Evolutionary conservation across 2,888 invertebrate species (phyloP), one percentile per base, ranked within the genome.

Genomic region (Epirrhoe alternata): DNA sequence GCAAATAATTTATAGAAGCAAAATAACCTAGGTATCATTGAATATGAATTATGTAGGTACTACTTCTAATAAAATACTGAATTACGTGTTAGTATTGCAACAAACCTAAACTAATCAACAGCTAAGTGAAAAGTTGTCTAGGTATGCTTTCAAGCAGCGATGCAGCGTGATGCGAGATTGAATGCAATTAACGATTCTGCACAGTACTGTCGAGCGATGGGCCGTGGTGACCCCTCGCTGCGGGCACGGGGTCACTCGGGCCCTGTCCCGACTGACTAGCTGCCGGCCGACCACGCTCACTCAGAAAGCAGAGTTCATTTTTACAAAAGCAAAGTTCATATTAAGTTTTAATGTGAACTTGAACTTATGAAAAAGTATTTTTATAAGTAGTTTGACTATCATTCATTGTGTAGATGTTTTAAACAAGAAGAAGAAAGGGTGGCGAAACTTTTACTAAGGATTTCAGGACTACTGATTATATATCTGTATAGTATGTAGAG

Each of bases 171-270:
- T 82, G 81, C 76, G 73, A 77, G 77, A 84, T 86, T 86, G 78
- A 83, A 85, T 82, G 83, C 82, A 90, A 92, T 92, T 92, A 92
- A 81, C 86, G 74, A 91, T 92, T 91, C 86, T 83, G 82, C 89
- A 89, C 88, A 89, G 88, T 64, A 83, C 86, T 86, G 83, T 82
- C 75, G 64, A 67, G 72, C 73, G 74, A 73, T 73, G 74, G 74
- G 75, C 75, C 78, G 76, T 71, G 70, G 75, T 82, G 88, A 86
- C 86, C 86, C 79, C 76, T 74, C 61, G 77, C 77, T 80, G 75
- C 78, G 75, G 84, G 72, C 70, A 65, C 62, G 64, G 65, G 72
- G 87, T 88, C 86, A 86, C 71, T 74, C 74, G 66, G 75, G 74
- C 80, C 75, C 59, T 10, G 24, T 49, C 14, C 49, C 54, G 38